phyloP scores from a whole-genome alignment of 2,113 vertebrate genomes.

The Agelaius tricolor region DNA sequence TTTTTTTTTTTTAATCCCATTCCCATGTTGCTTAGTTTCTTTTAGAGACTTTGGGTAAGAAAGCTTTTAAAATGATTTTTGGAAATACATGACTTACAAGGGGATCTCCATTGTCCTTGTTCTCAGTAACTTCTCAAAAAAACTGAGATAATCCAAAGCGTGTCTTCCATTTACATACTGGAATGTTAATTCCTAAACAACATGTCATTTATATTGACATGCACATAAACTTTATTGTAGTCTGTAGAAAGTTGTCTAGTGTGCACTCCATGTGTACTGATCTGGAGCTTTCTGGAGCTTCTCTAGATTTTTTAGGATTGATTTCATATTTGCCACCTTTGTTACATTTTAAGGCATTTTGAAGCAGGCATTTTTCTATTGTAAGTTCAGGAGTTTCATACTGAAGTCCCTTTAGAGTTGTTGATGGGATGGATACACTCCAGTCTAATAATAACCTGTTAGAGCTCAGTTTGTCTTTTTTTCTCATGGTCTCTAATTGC shows the following conservation, averaged over 20 bases:
- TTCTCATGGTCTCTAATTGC: not conserved
- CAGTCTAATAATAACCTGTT: not conserved
- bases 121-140: not conserved
- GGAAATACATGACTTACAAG: not conserved
- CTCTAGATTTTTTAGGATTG: not conserved
- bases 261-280: not conserved
- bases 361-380: not conserved
- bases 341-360: not conserved
- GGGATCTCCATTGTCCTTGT: not conserved
- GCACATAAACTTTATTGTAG: not conserved
- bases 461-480: not conserved
- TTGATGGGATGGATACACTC: not conserved
- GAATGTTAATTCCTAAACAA: not conserved
- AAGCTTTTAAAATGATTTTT: not conserved
- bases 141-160: accelerated
- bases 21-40: not conserved
- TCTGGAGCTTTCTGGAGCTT: not conserved
- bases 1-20: not conserved
- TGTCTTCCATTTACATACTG: not conserved
- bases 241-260: not conserved
- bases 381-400: not conserved
- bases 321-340: not conserved
- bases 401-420: not conserved
- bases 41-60: not conserved
- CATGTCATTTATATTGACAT: not conserved